phyloP scores from a whole-genome alignment of 2,888 invertebrate genomes.

The Drosophila stalkeri region DNA sequence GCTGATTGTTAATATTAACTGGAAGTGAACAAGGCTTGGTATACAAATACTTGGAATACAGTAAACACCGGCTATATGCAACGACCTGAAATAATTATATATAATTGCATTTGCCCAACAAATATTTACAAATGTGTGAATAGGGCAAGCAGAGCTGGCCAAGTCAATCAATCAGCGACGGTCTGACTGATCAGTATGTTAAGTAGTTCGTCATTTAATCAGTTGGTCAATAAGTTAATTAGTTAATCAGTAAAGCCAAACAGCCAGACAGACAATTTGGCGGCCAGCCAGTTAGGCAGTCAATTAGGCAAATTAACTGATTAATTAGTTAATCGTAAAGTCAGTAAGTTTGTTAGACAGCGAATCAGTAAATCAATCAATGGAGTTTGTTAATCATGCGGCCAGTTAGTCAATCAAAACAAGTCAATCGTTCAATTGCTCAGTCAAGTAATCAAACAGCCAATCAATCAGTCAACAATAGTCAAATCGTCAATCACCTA shows the following conservation, averaged over 20 bases:
- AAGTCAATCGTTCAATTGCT: not conserved
- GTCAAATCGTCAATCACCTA: not conserved
- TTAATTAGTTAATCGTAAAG: not conserved
- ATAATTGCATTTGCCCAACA: not conserved
- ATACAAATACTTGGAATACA: not conserved
- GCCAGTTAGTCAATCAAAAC: not conserved
- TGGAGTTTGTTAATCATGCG: not conserved
- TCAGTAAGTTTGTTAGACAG: not conserved
- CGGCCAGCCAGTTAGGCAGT: not conserved
- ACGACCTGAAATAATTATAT: not conserved
- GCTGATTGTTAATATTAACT: not conserved
- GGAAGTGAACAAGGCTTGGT: not conserved
- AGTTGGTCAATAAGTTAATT: not conserved
- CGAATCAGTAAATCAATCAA: not conserved
- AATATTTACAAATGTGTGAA: not conserved
- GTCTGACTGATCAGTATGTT: not conserved
- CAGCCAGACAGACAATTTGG: not conserved
- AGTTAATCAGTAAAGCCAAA: not conserved
- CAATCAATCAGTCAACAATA: not conserved
- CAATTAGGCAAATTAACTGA: slow-evolving; percentile 4
- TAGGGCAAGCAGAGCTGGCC: not conserved
- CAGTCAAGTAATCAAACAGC: not conserved
- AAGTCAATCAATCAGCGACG: not conserved
- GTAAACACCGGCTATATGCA: not conserved
- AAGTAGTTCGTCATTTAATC: not conserved